A percentile compares a stretch with the other conserved stretches of the same genome.
Conservation (phyloP, 1,140 invertebrate species). For the Bicyclus anynana region DNA sequence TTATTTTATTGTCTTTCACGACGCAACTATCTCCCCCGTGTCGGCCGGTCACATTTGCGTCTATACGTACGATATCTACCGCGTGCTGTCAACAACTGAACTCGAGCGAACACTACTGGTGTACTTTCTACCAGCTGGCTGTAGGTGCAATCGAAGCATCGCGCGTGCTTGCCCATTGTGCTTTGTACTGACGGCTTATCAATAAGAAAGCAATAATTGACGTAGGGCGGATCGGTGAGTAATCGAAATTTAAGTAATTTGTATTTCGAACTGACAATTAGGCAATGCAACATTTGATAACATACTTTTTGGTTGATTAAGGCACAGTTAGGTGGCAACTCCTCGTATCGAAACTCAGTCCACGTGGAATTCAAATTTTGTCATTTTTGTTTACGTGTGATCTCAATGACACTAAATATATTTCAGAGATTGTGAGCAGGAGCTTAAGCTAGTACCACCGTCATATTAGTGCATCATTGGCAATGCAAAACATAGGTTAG, state of each 20-base stretch:
- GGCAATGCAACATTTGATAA: neutral
- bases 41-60: slow-evolving; percentile 65
- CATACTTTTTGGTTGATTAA: too few species aligned
- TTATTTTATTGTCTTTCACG: slow-evolving; percentile 32
- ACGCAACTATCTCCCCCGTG: slow-evolving; percentile 71
- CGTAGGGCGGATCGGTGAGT: neutral
- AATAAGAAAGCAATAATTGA: neutral
- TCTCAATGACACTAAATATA: too few species aligned
- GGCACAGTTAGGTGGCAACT: too few species aligned
- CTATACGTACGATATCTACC: slow-evolving; percentile 26
- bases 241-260: slow-evolving; percentile 1
- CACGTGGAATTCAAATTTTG: too few species aligned
- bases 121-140: slow-evolving; percentile 61
- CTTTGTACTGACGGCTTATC: slow-evolving; percentile 7
- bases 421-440: too few species aligned
- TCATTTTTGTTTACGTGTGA: too few species aligned
- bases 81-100: slow-evolving; percentile 53
- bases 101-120: slow-evolving; percentile 25
- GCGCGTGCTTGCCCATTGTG: slow-evolving; percentile 19
- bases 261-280: neutral
- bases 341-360: too few species aligned
- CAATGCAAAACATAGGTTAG: too few species aligned
- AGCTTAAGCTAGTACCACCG: too few species aligned
- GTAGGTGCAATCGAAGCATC: slow-evolving; percentile 40
- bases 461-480: too few species aligned